Evolutionary conservation across 2,113 vertebrate species (phyloP).

Genomic region (Lycocorax pyrrhopterus): DNA sequence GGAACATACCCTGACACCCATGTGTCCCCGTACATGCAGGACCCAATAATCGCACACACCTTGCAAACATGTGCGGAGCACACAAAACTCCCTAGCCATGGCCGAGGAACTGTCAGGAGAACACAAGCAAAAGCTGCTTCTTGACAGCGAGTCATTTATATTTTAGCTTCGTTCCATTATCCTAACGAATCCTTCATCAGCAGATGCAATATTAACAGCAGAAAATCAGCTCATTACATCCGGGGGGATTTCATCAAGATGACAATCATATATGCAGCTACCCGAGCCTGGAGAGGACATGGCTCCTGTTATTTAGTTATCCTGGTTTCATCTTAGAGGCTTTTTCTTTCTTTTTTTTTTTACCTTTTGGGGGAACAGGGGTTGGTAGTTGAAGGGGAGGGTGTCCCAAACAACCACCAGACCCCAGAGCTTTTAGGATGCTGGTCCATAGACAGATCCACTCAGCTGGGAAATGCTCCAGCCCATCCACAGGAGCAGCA

Average conservation of each 20-base stretch:
- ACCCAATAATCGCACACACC: neutral
- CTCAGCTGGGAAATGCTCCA: slow-evolving; percentile 77
- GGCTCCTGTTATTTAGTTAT: slow-evolving; percentile 70
- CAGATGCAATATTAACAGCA: slow-evolving; percentile 99
- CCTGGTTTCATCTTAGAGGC: slow-evolving; percentile 67
- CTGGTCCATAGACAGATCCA: slow-evolving; percentile 69
- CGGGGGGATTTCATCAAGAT: slow-evolving; percentile 99
- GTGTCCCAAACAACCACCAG: slow-evolving; percentile 84
- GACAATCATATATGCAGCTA: slow-evolving; percentile 96
- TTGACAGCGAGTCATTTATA: slow-evolving; percentile 99
- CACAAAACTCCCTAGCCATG: slow-evolving; percentile 58
- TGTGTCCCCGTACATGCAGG: neutral
- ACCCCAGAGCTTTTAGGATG: slow-evolving; percentile 85
- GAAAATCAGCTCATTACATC: slow-evolving; percentile 99
- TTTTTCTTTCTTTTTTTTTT: slow-evolving; percentile 64
- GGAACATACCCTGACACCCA: neutral
- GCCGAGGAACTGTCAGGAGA: slow-evolving; percentile 93
- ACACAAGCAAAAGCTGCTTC: slow-evolving; percentile 99
- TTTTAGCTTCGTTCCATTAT: slow-evolving; percentile 99
- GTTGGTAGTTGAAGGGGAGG: neutral
- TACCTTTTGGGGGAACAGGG: neutral
- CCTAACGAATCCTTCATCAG: slow-evolving; percentile 99
- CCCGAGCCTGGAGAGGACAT: slow-evolving; percentile 83
- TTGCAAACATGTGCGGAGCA: neutral
- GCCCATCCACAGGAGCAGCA: slow-evolving; percentile 86